These are phyloP conservation scores for Enteromius treurensis DNA, from an alignment of 2,797 vertebrate genomes.

Conservation along the genomic window DNA sequence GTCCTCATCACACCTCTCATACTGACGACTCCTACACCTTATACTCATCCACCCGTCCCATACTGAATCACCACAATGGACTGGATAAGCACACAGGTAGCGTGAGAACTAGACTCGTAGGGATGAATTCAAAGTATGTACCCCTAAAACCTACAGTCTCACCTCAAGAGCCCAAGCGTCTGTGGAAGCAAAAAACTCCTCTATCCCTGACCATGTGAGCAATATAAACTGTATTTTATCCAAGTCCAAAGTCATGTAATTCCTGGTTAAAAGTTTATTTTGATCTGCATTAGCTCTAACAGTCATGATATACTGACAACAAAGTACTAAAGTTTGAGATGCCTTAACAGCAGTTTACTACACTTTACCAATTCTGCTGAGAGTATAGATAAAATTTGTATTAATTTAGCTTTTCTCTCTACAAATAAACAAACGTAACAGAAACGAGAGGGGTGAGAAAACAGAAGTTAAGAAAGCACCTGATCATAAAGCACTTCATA, in stretches of 20 bases:
- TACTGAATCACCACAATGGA: conserved; percentile 58
- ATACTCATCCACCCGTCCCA: conserved; percentile 65
- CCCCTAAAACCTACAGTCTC: background rate
- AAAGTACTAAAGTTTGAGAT: background rate
- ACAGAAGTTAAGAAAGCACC: background rate
- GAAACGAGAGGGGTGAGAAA: background rate
- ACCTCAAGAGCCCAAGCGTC: background rate
- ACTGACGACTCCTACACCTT: conserved; percentile 79
- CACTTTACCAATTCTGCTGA: background rate
- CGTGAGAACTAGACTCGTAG: conserved; percentile 19
- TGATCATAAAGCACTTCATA: background rate
- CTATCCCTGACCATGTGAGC: background rate
- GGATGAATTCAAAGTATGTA: background rate
- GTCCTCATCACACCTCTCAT: conserved; percentile 63
- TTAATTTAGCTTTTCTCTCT: background rate
- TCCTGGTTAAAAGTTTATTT: background rate
- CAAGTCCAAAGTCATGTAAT: background rate
- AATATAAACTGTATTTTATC: background rate
- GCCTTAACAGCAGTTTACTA: background rate
- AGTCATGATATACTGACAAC: background rate
- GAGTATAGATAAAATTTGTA: too few species aligned
- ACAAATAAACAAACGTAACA: background rate
- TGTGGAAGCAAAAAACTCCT: background rate
- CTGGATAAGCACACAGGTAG: conserved; percentile 60
- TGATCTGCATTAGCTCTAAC: background rate